Evolutionary conservation across 2,113 vertebrate species (phyloP), one percentile per base, ranked within the genome.

Genomic region (Nibea albiflora): DNA sequence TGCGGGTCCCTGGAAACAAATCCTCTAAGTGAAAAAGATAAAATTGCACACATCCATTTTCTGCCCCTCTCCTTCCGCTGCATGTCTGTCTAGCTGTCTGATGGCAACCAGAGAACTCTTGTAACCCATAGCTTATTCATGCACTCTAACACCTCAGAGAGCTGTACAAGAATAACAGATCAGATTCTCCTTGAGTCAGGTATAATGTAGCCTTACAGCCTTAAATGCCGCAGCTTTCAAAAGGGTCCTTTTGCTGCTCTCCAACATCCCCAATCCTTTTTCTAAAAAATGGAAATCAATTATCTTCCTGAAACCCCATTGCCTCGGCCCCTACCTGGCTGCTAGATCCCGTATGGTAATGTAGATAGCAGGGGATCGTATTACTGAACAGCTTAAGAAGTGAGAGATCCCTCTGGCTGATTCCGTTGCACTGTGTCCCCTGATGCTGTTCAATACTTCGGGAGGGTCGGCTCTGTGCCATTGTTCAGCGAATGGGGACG

Each of bases 81-180:
- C 75, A 77, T 82, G 62, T 81, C 74, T 88, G 76, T 71, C 74
- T 74, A 46, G 58, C 81, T 81, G 81, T 89, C 85, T 80, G 81
- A 81, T 86, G 88, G 80, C 75, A 87, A 80, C 76, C 80, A 70
- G 61, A 84, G 83, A 86, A 84, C 72, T 85, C 78, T 88, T 91
- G 89, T 89, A 89, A 65, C 81, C 88, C 81, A 88, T 87, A 83
- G 89, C 86, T 93, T 93, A 92, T 93, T 94, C 85, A 91, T 91
- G 89, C 83, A 81, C 76, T 74, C 57, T 77, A 90, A 90, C 89
- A 91, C 90, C 76, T 87, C 67, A 35, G 86, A 91, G 78, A 89
- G 83, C 77, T 80, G 52, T 88, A 83, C 84, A 89, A 78, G 88
- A 92, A 90, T 90, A 90, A 86, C 82, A 84, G 79, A 89, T 88